Percentiles rank a stretch among this genome's conserved stretches.
phyloP scores from a whole-genome alignment of 2,113 vertebrate genomes.

The Dascyllus trimaculatus region DNA sequence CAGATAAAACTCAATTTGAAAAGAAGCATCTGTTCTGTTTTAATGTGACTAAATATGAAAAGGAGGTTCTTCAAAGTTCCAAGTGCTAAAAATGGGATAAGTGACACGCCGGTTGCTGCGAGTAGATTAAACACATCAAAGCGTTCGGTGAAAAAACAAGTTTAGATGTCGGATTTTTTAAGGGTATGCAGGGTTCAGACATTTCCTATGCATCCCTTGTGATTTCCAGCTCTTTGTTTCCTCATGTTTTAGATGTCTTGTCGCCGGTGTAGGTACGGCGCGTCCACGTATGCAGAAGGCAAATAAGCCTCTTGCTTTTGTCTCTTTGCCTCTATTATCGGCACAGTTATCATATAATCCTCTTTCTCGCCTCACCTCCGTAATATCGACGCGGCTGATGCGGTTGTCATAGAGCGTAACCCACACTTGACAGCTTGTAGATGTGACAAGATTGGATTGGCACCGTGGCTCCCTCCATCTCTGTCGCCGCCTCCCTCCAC shows the following conservation, averaged over 20 bases:
- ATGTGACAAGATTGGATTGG: constrained; percentile 53
- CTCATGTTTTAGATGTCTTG: background rate
- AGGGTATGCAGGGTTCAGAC: too few relatives aligned
- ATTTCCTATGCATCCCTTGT: too few relatives aligned
- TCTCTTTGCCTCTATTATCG: constrained; percentile 26
- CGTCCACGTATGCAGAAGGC: background rate
- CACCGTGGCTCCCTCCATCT: constrained; percentile 9
- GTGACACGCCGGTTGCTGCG: too few relatives aligned
- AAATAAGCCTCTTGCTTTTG: constrained; percentile 12
- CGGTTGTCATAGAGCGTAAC: constrained; percentile 39
- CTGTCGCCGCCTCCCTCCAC: background rate
- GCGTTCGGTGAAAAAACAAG: too few relatives aligned
- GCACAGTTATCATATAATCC: constrained; percentile 37
- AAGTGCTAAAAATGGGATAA: too few relatives aligned
- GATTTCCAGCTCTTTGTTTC: background rate
- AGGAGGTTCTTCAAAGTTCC: too few relatives aligned
- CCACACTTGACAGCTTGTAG: constrained; percentile 47
- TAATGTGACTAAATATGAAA: too few relatives aligned
- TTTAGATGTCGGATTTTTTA: too few relatives aligned
- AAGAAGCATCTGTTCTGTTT: too few relatives aligned
- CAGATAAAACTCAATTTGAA: too few relatives aligned
- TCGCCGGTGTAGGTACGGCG: background rate
- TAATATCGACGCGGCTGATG: constrained; percentile 53
- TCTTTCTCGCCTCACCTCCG: constrained; percentile 38
- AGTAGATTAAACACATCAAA: too few relatives aligned